Evolutionary conservation across 2,797 vertebrate species (phyloP), one percentile per base, ranked within the genome.

Genomic region (Platalea minor): DNA sequence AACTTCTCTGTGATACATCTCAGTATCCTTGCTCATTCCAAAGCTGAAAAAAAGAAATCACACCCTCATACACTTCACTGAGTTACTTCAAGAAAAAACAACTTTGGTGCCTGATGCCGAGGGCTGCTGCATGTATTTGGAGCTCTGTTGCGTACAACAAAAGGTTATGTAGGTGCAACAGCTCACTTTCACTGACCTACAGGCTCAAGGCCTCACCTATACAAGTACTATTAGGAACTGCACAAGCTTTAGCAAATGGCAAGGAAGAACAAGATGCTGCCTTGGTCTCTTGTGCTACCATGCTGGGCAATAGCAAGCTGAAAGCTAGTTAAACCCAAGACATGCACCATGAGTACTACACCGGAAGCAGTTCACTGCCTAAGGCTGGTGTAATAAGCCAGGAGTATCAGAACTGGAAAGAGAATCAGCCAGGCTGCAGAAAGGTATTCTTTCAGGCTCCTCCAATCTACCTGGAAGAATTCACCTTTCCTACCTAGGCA

Each of bases 111-210:
- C 45, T 28, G 17, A 54, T 46, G 25, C 23, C 7, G 39, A 63
- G 35, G 68, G 45, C 13, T 73, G 17, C 11, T 53, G 24, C 43
- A 11, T 0, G 0, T 14, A 35, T 20, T 53, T 3, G 0, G 21
- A 82, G 23, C 23, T 33, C n/a, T 26, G 29, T 4, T 39, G 51
- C 25, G 29, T 3, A 43, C 51, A 74, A 20, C 31, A 25, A 41
- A 67, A 85, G 3, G 28, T 54, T n/a, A 4, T 6, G 20, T 48
- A 17, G 5, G 17, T 50, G 5, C 25, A 89, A 3, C 28, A 63
- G 53, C 24, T 23, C 41, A 17, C 29, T 20, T 6, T 2, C 69
- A 64, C 41, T 59, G 68, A 28, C 19, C 10, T 37, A 28, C 26
- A 45, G 53, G 33, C 26, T 60, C 2, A 0, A 73, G n/a, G 16